Conservation (phyloP, 2,888 invertebrate species). For the Harpagoxenus sublaevis region DNA sequence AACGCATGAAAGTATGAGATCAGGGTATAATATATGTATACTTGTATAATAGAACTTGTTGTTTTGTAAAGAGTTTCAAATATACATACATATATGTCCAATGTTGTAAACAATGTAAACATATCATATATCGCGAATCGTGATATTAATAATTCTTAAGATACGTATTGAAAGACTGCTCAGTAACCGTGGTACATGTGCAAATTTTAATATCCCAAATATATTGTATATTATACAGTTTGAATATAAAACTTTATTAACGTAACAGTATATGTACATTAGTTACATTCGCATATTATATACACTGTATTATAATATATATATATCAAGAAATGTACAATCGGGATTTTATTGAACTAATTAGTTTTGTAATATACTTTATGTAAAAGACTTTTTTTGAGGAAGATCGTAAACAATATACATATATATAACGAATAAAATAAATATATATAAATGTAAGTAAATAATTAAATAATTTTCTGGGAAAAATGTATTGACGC, state of each 20-base stretch:
- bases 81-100: conserved; percentile 22
- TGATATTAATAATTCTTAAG: conserved; percentile 26
- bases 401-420: conserved; percentile 11
- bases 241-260: conserved; percentile 49
- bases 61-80: conserved; percentile 9
- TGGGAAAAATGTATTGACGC: neutral
- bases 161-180: conserved; percentile 27
- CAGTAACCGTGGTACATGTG: neutral
- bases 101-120: conserved; percentile 15
- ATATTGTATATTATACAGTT: conserved; percentile 21
- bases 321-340: conserved; percentile 37
- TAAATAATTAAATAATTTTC: conserved; percentile 4
- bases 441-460: conserved; percentile 1
- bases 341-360: neutral
- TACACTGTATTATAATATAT: neutral
- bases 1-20: conserved; percentile 35
- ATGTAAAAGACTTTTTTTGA: conserved; percentile 32
- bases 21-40: conserved; percentile 34
- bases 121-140: conserved; percentile 4
- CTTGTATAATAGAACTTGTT: neutral
- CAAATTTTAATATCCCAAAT: conserved; percentile 30
- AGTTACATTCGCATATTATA: conserved; percentile 41
- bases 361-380: conserved; percentile 26
- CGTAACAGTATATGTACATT: conserved; percentile 43
- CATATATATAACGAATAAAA: neutral